Evolutionary conservation across 2,888 invertebrate genomes (phyloP), one percentile per base, ranked within the genome.

Genomic region (Idaea dimidiata): DNA sequence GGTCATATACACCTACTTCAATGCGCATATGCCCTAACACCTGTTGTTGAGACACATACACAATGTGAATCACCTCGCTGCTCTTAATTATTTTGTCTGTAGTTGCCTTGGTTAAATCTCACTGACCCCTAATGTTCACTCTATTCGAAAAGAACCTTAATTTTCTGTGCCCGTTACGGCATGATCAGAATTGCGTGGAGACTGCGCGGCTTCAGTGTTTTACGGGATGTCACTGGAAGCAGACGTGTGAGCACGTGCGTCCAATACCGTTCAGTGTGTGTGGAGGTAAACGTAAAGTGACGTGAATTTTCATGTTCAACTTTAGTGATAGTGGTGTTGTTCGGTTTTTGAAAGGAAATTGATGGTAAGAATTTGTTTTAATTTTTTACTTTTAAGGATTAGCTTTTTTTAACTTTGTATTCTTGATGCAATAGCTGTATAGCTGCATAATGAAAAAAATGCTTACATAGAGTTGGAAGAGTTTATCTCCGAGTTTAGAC

Each of bases 161-260:
- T 43, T 43, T 14, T 43, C 43, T 43, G 43, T 8, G 43, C 14
- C 8, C 67, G 77, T 74, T 81, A 78, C 76, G 73, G 71, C 73
- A 76, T 77, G 80, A 80, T 75, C 84, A 43, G 43, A 43, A 43
- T 14, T 43, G 43, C 43, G 43, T 83, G 84, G 90, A 90, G 90
- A 84, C 89, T 89, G 89, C 90, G 90, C 90, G 87, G 72, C 79
- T 43, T 80, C 87, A 90, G 90, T 90, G 72, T 79, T 80, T 79
- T 83, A 80, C 78, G 78, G 75, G 74, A 76, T 65, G 72, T 75
- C 72, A 72, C 67, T 66, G 71, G 63, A 79, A 66, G 63, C 73
- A 71, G 79, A 80, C 84, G 68, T n/a, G 59, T 17, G 59, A 56
- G 31, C 62, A 8, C 43, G 43, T 43, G 43, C 14, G 43, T 10